Evolutionary conservation across 64 coral and sea anemone genomes (phyloP).

Genomic region (Porites lutea): DNA sequence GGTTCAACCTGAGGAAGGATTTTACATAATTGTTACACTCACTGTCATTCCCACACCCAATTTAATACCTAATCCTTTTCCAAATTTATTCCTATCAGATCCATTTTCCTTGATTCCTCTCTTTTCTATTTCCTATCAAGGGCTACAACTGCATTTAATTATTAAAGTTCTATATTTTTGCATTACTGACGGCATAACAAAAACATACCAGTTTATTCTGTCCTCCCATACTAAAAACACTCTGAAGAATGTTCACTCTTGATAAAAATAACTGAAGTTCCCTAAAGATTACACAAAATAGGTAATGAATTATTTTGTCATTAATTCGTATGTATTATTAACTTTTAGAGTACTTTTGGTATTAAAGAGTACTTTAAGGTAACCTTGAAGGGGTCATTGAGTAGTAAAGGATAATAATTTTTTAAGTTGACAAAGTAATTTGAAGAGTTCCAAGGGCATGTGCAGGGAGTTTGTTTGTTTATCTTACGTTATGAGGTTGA

Average conservation of each 20-base stretch:
- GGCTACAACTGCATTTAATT: too few species aligned
- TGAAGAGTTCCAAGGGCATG: too few species aligned
- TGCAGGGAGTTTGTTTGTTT: too few species aligned
- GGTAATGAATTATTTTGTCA: background rate
- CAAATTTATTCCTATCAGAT: background rate
- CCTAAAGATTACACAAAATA: conserved; percentile 1
- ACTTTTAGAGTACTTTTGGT: too few species aligned
- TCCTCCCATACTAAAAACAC: conserved; percentile 36
- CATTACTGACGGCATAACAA: background rate
- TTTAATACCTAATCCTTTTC: background rate
- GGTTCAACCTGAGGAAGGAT: too few species aligned
- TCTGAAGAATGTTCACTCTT: conserved; percentile 54
- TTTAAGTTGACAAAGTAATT: too few species aligned
- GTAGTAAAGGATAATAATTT: too few species aligned
- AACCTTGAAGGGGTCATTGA: too few species aligned
- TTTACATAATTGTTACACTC: too few species aligned
- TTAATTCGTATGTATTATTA: background rate
- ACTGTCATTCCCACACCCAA: background rate
- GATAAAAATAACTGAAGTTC: conserved; percentile 47
- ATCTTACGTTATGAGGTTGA: conserved; percentile 54
- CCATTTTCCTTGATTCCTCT: background rate
- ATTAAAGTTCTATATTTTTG: too few species aligned
- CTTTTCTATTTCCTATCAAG: background rate
- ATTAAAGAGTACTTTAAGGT: too few species aligned
- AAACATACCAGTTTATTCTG: conserved; percentile 37